phyloP scores from a whole-genome alignment of 1,140 invertebrate species.

The Tenebrio molitor region DNA sequence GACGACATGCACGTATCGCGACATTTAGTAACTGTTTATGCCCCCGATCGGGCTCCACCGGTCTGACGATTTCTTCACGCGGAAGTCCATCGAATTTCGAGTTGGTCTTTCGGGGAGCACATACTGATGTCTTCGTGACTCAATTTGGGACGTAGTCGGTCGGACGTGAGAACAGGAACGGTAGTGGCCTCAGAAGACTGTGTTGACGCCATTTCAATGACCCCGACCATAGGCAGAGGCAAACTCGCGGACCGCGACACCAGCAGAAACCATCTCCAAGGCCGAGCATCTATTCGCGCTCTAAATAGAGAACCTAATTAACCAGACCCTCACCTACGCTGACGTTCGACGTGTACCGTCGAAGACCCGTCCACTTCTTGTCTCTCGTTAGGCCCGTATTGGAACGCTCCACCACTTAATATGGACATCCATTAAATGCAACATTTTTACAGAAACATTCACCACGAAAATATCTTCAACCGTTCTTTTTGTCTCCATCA shows the following conservation, averaged over 20 bases:
- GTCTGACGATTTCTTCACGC: conserved; percentile 29
- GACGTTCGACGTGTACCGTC: neutral
- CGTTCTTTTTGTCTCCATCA: too few relatives aligned
- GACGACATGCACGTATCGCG: conserved; percentile 17
- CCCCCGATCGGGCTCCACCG: conserved; percentile 6
- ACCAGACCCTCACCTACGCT: conserved; percentile 6
- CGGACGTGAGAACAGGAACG: conserved; percentile 23
- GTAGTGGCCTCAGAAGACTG: conserved; percentile 20
- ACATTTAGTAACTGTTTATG: conserved; percentile 39
- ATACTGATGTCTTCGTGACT: conserved; percentile 34
- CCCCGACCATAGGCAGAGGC: conserved; percentile 10
- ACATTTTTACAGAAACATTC: neutral
- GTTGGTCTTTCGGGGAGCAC: conserved; percentile 1
- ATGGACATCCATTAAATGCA: conserved; percentile 1
- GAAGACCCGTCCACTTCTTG: neutral
- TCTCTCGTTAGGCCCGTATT: neutral
- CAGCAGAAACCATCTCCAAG: conserved; percentile 15
- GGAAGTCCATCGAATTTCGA: conserved; percentile 34
- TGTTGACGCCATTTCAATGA: conserved; percentile 21
- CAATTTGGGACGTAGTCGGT: conserved; percentile 19
- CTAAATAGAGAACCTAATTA: conserved; percentile 25
- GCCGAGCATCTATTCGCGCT: conserved; percentile 11
- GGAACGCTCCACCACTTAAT: neutral
- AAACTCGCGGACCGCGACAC: neutral
- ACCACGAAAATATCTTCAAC: too few relatives aligned